Percentiles rank a stretch among this genome's conserved stretches.
phyloP scores from a whole-genome alignment of 2,113 vertebrate genomes.

The Oreotrochilus melanogaster region DNA sequence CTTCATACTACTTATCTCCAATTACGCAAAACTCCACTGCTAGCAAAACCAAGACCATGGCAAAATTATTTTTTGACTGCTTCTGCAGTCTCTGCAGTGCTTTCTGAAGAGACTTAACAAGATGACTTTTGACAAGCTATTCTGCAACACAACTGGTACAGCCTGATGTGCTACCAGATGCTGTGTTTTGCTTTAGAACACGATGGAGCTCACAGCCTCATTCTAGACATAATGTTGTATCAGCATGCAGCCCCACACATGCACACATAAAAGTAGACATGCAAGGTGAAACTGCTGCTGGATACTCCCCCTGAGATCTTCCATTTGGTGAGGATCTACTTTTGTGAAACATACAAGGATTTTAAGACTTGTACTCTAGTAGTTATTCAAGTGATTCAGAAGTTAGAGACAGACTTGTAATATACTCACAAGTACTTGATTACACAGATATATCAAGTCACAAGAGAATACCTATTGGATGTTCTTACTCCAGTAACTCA shows the following conservation, averaged over 20 bases:
- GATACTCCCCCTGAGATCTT: not conserved
- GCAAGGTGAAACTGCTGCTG: not conserved
- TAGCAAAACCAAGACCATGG: not conserved
- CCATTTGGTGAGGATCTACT: too few relatives aligned
- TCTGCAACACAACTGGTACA: not conserved
- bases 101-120: not conserved
- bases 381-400: not conserved
- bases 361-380: not conserved
- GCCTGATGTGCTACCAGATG: not conserved
- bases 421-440: not conserved
- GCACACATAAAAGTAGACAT: fast-evolving
- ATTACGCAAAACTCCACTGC: not conserved
- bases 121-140: not conserved
- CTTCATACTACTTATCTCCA: not conserved
- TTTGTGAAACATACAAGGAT: not conserved
- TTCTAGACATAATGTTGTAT: fast-evolving
- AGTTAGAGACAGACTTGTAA: not conserved
- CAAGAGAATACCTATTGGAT: not conserved
- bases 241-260: fast-evolving
- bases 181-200: not conserved
- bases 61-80: not conserved
- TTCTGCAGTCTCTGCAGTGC: not conserved
- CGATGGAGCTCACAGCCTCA: not conserved
- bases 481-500: not conserved
- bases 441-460: fast-evolving